Percentiles rank a stretch among this genome's conserved stretches.
Conservation (phyloP, 2,888 invertebrate species). For the Hydrotaea diabolus region DNA sequence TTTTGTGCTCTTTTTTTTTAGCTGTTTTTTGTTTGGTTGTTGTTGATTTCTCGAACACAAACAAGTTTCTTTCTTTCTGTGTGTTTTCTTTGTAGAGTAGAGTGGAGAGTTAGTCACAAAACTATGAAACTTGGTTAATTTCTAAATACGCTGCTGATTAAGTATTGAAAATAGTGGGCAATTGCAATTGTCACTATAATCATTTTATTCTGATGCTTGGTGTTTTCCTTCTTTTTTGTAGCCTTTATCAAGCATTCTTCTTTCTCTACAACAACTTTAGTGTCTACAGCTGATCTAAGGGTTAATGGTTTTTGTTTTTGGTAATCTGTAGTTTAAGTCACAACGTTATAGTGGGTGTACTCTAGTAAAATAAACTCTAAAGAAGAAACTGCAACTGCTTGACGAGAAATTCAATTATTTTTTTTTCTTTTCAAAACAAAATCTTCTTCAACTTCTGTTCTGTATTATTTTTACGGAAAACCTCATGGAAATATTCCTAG, state of each 20-base stretch:
- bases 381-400: slow-evolving; percentile 79
- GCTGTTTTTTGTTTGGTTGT: slow-evolving; percentile 53
- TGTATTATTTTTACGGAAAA: background rate
- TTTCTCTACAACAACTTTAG: too few species aligned
- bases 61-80: background rate
- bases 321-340: background rate
- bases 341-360: background rate
- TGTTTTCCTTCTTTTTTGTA: too few species aligned
- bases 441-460: slow-evolving; percentile 3
- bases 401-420: too few species aligned
- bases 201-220: too few species aligned
- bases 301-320: background rate
- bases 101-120: slow-evolving; percentile 76
- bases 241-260: too few species aligned
- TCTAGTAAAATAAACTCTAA: slow-evolving; percentile 25
- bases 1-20: slow-evolving; percentile 48
- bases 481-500: background rate
- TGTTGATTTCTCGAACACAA: slow-evolving; percentile 5
- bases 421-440: too few species aligned
- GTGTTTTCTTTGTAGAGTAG: slow-evolving; percentile 42
- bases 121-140: slow-evolving; percentile 30
- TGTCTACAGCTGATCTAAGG: slow-evolving; percentile 66
- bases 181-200: too few species aligned
- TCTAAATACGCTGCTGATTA: background rate
- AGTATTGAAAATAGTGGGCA: background rate